Conservation (phyloP, 2,113 vertebrate genomes). For the Acinonyx jubatus region DNA sequence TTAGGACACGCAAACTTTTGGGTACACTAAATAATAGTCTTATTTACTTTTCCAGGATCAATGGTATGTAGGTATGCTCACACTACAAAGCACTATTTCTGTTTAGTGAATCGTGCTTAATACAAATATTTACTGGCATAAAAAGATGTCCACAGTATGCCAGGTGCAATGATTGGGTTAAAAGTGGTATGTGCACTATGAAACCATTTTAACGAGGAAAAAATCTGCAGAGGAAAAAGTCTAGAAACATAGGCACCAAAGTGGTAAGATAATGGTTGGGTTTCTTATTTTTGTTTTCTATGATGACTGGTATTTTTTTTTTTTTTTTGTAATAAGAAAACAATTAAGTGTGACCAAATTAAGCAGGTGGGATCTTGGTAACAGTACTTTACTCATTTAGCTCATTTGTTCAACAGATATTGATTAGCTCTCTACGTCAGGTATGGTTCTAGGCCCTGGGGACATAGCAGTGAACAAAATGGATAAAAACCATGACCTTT, state of each 20-base stretch:
- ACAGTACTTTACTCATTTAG: not conserved
- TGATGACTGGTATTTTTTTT: not conserved
- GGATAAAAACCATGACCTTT: not conserved
- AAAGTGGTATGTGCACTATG: not conserved
- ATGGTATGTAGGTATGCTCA: not conserved
- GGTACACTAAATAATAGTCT: not conserved
- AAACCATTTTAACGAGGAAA: not conserved
- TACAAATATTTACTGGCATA: constrained; percentile 8
- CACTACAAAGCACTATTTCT: not conserved
- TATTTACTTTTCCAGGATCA: not conserved
- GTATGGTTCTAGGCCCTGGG: not conserved
- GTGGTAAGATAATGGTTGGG: not conserved
- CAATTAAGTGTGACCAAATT: not conserved
- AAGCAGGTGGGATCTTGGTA: constrained; percentile 10
- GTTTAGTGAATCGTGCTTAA: constrained; percentile 18
- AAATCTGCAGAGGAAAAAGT: not conserved
- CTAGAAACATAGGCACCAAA: not conserved
- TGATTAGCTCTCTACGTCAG: not conserved
- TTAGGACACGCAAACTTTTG: not conserved
- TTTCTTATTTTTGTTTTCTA: constrained; percentile 43
- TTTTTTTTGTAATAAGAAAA: constrained; percentile 24
- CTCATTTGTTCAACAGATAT: not conserved
- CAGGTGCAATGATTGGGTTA: not conserved
- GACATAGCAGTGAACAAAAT: not conserved
- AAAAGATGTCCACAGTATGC: constrained; percentile 17